Conservation (phyloP, 1,140 invertebrate genomes). For the Trichoplusia ni region DNA sequence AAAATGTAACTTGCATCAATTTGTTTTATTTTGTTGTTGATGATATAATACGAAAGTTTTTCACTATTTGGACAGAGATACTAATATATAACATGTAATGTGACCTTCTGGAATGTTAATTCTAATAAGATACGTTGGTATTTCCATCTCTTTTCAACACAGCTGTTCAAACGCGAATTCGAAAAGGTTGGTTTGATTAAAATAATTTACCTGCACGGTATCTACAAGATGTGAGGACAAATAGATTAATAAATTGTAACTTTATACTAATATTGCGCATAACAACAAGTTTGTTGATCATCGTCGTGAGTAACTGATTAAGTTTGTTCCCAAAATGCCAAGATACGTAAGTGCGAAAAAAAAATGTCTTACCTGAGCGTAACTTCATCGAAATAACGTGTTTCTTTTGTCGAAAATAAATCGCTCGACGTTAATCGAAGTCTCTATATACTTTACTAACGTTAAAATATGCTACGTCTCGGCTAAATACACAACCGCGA, state of each 20-base stretch:
- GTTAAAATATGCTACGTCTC: conserved; percentile 1
- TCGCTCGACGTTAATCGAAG: background rate
- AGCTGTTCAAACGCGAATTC: background rate
- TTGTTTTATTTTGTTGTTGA: conserved; percentile 6
- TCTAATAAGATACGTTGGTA: background rate
- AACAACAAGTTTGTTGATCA: background rate
- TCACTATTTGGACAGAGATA: background rate
- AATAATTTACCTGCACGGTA: conserved; percentile 1
- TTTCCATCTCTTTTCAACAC: background rate
- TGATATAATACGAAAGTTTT: no score
- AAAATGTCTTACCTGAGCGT: conserved; percentile 25
- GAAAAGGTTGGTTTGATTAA: background rate
- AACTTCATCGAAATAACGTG: conserved; percentile 34
- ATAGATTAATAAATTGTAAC: background rate
- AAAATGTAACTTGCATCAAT: no score
- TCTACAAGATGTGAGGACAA: background rate
- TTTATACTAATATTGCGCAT: background rate
- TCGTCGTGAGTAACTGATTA: background rate
- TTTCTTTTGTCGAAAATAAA: conserved; percentile 1
- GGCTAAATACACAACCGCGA: conserved; percentile 30
- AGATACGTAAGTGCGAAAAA: conserved; percentile 5
- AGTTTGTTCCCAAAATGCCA: background rate
- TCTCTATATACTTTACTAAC: background rate
- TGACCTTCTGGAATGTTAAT: conserved; percentile 12
- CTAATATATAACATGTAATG: background rate